Conservation (phyloP, 2,888 invertebrate genomes). For the Cosmia trapezina region DNA sequence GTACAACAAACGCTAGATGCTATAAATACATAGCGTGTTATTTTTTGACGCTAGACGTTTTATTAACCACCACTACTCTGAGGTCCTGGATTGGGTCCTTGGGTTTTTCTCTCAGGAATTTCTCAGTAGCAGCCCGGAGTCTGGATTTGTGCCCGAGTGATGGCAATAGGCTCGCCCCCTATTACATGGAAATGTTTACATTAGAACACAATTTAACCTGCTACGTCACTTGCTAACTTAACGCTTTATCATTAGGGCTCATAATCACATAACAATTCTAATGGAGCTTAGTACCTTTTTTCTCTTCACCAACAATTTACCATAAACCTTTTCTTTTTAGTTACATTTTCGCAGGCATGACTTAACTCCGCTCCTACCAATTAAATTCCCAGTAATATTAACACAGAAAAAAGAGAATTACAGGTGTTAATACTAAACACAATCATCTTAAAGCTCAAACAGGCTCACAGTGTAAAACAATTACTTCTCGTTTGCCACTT, state of each 20-base stretch:
- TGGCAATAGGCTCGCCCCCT: no score
- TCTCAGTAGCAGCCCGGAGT: no score
- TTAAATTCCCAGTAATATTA: slow-evolving; percentile 49
- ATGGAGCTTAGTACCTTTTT: not conserved
- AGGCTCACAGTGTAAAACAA: slow-evolving; percentile 80
- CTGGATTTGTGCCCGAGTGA: no score
- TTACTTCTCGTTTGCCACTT: slow-evolving; percentile 82
- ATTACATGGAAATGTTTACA: no score
- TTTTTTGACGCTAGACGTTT: no score
- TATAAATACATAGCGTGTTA: no score
- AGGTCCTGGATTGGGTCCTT: no score
- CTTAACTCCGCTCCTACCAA: slow-evolving; percentile 42
- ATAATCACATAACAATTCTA: not conserved
- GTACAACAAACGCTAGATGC: no score
- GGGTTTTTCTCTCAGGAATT: no score
- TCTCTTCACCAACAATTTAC: not conserved
- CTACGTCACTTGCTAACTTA: not conserved
- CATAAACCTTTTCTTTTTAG: not conserved
- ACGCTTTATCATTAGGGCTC: not conserved
- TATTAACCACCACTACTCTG: no score
- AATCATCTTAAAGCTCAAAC: slow-evolving; percentile 72
- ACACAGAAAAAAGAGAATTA: slow-evolving; percentile 59
- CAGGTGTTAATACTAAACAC: slow-evolving; percentile 69
- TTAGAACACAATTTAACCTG: not conserved
- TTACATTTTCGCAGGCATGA: slow-evolving; percentile 31